Evolutionary conservation across 2,888 invertebrate species (phyloP).

Genomic region (Trichogramma evanescens): DNA sequence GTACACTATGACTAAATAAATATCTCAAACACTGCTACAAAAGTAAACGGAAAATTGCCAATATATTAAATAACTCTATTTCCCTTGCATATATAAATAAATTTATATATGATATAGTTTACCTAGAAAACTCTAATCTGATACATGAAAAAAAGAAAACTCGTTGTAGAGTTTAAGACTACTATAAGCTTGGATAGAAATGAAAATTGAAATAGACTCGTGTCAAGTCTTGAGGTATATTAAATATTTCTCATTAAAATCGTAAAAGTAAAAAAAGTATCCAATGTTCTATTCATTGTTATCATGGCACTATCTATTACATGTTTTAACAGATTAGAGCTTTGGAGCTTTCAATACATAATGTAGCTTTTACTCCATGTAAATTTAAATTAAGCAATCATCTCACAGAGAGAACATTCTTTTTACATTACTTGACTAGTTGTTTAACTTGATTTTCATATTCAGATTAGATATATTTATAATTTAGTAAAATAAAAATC

Average conservation of each 20-base stretch:
- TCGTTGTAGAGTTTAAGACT: slow-evolving; percentile 20
- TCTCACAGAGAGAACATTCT: slow-evolving; percentile 11
- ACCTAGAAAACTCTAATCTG: slow-evolving; percentile 11
- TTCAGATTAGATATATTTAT: slow-evolving; percentile 16
- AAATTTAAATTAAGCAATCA: too few species aligned
- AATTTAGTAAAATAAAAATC: slow-evolving; percentile 4
- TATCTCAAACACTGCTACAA: slow-evolving; percentile 3
- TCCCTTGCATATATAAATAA: slow-evolving; percentile 5
- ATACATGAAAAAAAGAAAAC: slow-evolving; percentile 10
- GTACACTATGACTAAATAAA: slow-evolving; percentile 3
- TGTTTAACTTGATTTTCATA: slow-evolving; percentile 1
- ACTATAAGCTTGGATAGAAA: background rate
- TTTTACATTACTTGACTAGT: slow-evolving; percentile 6
- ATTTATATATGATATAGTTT: slow-evolving; percentile 6
- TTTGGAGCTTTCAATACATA: too few species aligned
- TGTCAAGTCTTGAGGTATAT: too few species aligned
- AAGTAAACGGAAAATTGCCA: background rate
- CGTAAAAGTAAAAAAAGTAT: too few species aligned
- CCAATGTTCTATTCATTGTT: too few species aligned
- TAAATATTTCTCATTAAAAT: too few species aligned
- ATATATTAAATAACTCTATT: background rate
- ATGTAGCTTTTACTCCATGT: too few species aligned
- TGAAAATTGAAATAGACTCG: too few species aligned
- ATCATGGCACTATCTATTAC: too few species aligned
- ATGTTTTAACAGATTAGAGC: too few species aligned